Evolutionary conservation across 2,888 invertebrate species (phyloP), one percentile per base, ranked within the genome.

Genomic region (Rugalucina vietnamica): DNA sequence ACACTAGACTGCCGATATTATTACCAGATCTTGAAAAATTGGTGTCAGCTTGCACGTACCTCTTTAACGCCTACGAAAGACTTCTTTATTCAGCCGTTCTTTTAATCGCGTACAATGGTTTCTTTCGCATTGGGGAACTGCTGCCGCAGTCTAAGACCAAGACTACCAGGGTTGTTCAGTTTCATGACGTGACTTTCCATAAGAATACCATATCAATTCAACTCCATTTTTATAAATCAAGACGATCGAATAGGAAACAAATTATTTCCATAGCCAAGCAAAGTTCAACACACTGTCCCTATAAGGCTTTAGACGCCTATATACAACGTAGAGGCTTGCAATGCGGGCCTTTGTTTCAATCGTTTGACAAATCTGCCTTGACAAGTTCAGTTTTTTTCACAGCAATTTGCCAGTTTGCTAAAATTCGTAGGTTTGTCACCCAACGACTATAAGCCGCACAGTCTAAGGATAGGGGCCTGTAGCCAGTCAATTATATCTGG

Each of bases 61-160:
- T n/a, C n/a, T n/a, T n/a, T n/a, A n/a, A n/a, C n/a, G n/a, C n/a
- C n/a, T n/a, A n/a, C n/a, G n/a, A n/a, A n/a, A n/a, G n/a, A n/a
- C n/a, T n/a, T n/a, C n/a, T n/a, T n/a, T n/a, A n/a, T n/a, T n/a
- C n/a, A n/a, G n/a, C n/a, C n/a, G n/a, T n/a, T n/a, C n/a, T n/a
- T n/a, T n/a, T n/a, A n/a, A n/a, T n/a, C n/a, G 29, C 77, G 14
- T 65, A 57, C 37, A 34, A 57, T 49, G 71, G 72, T 24, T 81
- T 81, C n/a, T 76, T 81, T 54, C 29, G 60, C 18, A 14, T 81
- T 18, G 81, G 71, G 0, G 75, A 76, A 76, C 24, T 76, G 12
- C 32, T 78, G n/a, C 65, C 74, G 10, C 14, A 49, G 8, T 49
- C 18, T 4, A 8, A 29, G 0, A 4, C 12, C 10, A 1, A n/a